These are phyloP conservation scores for Wiebesia pumilae DNA, from an alignment of 1,140 invertebrate species.

Conservation along the genomic window DNA sequence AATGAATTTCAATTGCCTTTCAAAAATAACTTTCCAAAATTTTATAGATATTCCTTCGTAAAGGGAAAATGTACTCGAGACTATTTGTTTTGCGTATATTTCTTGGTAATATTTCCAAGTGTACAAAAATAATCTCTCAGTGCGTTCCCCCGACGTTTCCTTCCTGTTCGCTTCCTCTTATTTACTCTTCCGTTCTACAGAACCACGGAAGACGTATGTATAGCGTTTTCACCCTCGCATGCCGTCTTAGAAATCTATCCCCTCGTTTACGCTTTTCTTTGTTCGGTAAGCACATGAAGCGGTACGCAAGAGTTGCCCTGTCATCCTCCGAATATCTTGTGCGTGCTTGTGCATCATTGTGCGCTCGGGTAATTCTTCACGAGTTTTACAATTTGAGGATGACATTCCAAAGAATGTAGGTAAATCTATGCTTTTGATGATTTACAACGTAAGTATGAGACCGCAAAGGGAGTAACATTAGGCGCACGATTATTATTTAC, in stretches of 20 bases:
- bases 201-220: background rate
- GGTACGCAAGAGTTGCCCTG: background rate
- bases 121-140: background rate
- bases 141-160: background rate
- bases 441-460: too few relatives aligned
- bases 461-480: too few relatives aligned
- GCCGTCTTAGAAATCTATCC: background rate
- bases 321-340: background rate
- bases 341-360: background rate
- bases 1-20: too few relatives aligned
- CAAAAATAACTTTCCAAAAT: too few relatives aligned
- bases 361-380: background rate
- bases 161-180: background rate
- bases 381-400: background rate
- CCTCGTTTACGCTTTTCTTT: slow-evolving; percentile 26
- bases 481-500: too few relatives aligned
- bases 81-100: background rate
- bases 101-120: background rate
- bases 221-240: background rate
- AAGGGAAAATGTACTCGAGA: background rate
- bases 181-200: background rate
- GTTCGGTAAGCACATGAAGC: slow-evolving; percentile 4
- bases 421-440: background rate
- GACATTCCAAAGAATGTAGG: background rate
- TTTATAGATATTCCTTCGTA: background rate